These are phyloP conservation scores for Drosophila albomicans DNA, from an alignment of 1,140 invertebrate species.

Conservation along the genomic window DNA sequence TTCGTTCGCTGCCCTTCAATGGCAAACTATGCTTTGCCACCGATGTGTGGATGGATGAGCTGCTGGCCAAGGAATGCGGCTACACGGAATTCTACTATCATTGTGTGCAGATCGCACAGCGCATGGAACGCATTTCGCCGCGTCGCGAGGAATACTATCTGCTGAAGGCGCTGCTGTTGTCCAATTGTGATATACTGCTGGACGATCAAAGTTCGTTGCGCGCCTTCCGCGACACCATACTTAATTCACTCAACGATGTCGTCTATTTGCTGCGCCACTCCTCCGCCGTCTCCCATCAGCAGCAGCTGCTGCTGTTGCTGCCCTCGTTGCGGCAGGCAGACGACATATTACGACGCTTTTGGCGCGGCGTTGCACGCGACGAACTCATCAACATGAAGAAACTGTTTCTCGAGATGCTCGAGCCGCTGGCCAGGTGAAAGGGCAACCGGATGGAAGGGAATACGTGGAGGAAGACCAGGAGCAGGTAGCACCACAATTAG, in stretches of 20 bases:
- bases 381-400: constrained; percentile 98
- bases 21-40: constrained; percentile 90
- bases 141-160: constrained; percentile 96
- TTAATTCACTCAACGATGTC: constrained; percentile 94
- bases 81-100: constrained; percentile 93
- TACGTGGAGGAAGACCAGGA: not conserved
- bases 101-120: constrained; percentile 93
- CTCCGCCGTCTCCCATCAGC: constrained; percentile 89
- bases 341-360: constrained; percentile 94
- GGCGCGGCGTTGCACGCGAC: constrained; percentile 94
- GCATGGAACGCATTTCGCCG: constrained; percentile 92
- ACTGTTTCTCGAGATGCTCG: constrained; percentile 98
- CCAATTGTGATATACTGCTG: constrained; percentile 95
- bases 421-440: constrained; percentile 85
- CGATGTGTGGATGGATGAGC: constrained; percentile 93
- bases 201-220: constrained; percentile 94
- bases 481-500: constrained; percentile 2
- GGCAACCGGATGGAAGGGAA: too few relatives aligned
- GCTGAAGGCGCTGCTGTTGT: constrained; percentile 95
- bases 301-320: constrained; percentile 94
- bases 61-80: constrained; percentile 92
- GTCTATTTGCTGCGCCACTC: constrained; percentile 91
- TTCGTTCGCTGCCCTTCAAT: constrained; percentile 90
- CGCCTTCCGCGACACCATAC: constrained; percentile 94
- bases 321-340: constrained; percentile 96